Percentiles rank a stretch among this genome's conserved stretches.
These are phyloP conservation scores for Eulemur coronatus DNA, from an alignment of 2,797 vertebrate species.

Conservation along the genomic window DNA sequence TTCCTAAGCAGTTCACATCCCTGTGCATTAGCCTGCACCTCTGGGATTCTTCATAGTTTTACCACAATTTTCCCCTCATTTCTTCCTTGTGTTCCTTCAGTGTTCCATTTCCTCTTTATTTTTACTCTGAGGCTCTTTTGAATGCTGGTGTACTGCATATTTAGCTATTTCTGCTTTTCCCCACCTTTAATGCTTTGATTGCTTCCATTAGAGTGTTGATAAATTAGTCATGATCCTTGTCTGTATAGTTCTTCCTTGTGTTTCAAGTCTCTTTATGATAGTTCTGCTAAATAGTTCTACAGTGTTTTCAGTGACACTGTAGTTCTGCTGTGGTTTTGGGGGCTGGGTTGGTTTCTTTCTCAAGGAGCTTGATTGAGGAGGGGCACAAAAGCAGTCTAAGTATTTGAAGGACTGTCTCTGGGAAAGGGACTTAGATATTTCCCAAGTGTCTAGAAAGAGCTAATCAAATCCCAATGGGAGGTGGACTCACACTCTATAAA, in stretches of 20 bases:
- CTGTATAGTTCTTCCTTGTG: not conserved
- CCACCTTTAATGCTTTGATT: not conserved
- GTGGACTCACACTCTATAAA: not conserved
- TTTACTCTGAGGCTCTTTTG: not conserved
- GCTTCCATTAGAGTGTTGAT: not conserved
- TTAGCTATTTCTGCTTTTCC: not conserved
- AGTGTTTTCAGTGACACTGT: not conserved
- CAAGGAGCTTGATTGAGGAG: not conserved
- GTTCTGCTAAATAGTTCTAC: not conserved
- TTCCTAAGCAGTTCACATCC: not conserved
- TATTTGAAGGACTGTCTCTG: conserved; percentile 1
- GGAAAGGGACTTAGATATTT: conserved; percentile 11
- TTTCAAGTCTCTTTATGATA: not conserved
- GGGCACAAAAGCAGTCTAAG: not conserved
- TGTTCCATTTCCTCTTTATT: not conserved
- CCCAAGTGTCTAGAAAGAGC: not conserved
- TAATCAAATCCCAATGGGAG: not conserved
- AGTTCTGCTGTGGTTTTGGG: not conserved
- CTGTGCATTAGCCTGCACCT: not conserved
- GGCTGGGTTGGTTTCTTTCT: not conserved
- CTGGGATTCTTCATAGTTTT: not conserved
- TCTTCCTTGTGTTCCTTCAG: not conserved
- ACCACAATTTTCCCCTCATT: not conserved
- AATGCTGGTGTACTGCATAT: not conserved
- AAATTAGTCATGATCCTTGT: conserved; percentile 3